Percentiles rank a stretch among this genome's conserved stretches.
phyloP scores from a whole-genome alignment of 2,797 vertebrate species.

The Coregonus suidteri region DNA sequence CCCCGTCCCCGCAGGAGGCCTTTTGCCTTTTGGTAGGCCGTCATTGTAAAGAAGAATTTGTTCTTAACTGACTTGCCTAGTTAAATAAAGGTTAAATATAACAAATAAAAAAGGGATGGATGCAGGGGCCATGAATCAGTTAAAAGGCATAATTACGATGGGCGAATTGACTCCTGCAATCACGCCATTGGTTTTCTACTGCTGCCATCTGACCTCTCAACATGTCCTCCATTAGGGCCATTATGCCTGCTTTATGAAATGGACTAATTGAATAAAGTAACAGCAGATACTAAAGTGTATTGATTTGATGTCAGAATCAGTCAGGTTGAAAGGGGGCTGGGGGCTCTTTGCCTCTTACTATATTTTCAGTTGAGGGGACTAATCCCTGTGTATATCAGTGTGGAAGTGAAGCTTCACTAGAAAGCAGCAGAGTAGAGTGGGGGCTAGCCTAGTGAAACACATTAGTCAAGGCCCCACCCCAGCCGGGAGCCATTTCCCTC shows the following conservation, averaged over 20 bases:
- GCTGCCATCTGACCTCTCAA: conserved; percentile 19
- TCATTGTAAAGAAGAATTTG: too few species aligned
- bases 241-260: conserved; percentile 50
- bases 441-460: conserved; percentile 19
- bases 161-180: conserved; percentile 21
- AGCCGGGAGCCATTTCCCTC: conserved; percentile 32
- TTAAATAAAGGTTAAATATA: too few species aligned
- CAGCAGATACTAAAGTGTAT: conserved; percentile 47
- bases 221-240: conserved; percentile 35
- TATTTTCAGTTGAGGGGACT: not conserved
- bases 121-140: not conserved
- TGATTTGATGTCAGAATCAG: conserved; percentile 54
- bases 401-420: not conserved
- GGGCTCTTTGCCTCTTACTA: not conserved
- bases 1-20: too few species aligned
- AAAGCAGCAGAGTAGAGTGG: not conserved
- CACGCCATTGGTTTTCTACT: not conserved
- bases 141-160: conserved; percentile 32
- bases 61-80: too few species aligned
- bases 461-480: conserved; percentile 43
- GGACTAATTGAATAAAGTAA: conserved; percentile 54
- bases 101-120: not conserved
- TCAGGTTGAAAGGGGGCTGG: conserved; percentile 38
- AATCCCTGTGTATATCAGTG: not conserved
- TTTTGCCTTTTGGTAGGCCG: too few species aligned